A percentile compares a stretch with the other conserved stretches of the same genome.
Conservation (phyloP, 2,797 vertebrate species). For the Sitta carolinensis region DNA sequence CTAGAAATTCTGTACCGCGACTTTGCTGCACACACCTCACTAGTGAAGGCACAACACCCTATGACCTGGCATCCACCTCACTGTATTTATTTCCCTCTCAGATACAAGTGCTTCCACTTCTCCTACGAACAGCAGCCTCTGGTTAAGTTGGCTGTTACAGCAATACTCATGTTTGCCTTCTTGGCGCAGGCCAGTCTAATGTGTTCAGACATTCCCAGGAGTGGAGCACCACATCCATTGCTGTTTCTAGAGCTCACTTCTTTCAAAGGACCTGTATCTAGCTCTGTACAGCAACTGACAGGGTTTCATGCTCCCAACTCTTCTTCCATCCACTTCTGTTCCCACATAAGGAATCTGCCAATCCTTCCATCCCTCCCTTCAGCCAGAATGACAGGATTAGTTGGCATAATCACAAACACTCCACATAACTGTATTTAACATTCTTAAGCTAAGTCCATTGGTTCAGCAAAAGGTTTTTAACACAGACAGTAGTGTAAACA, state of each 20-base stretch:
- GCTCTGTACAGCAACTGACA: neutral
- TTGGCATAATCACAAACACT: neutral
- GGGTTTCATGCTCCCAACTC: neutral
- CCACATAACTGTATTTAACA: neutral
- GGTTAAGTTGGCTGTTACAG: neutral
- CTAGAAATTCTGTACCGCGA: neutral
- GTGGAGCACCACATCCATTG: neutral
- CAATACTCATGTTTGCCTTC: neutral
- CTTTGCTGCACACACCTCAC: neutral
- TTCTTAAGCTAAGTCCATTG: neutral
- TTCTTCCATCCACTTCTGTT: neutral
- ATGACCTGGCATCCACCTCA: neutral
- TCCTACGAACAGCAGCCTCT: neutral
- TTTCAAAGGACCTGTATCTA: neutral
- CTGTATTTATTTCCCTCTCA: neutral
- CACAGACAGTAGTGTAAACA: neutral
- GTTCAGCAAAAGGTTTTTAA: neutral
- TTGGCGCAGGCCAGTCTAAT: neutral
- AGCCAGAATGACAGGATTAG: constrained; percentile 5
- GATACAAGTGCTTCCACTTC: neutral
- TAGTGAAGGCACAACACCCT: neutral
- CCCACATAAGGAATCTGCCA: neutral
- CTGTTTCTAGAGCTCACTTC: neutral
- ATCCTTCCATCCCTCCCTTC: neutral
- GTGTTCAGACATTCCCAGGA: neutral